phyloP scores from a whole-genome alignment of 2,113 vertebrate genomes.

The Toxotes chatareus region DNA sequence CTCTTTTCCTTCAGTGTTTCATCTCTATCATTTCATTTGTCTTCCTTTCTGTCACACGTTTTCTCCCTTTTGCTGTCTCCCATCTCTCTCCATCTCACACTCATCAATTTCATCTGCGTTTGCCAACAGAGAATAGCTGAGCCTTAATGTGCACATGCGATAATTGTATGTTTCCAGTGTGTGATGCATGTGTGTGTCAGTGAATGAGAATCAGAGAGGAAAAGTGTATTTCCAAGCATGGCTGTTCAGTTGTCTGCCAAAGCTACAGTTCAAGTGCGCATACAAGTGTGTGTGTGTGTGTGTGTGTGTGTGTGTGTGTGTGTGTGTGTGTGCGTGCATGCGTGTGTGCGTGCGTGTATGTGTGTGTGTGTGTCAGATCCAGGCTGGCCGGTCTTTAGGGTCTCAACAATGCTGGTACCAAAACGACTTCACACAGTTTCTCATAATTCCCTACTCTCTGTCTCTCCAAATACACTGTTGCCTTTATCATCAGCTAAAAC shows the following conservation, averaged over 20 bases:
- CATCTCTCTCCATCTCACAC: not conserved
- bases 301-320: conserved; percentile 9
- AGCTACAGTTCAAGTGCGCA: not conserved
- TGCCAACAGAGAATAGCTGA: conserved; percentile 8
- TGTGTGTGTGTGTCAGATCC: conserved; percentile 10
- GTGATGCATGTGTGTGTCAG: conserved; percentile 9
- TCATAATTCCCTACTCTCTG: conserved; percentile 71
- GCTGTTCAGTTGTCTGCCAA: conserved; percentile 8
- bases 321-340: not conserved
- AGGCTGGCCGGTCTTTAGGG: conserved; percentile 5
- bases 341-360: not conserved
- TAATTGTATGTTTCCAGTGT: conserved; percentile 28
- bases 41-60: not conserved
- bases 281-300: conserved; percentile 14
- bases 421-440: conserved; percentile 52
- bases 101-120: not conserved
- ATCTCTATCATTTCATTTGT: not conserved
- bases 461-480: conserved; percentile 78
- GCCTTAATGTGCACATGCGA: not conserved
- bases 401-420: conserved; percentile 44
- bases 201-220: conserved; percentile 19
- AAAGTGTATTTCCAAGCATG: conserved; percentile 1
- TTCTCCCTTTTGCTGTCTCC: not conserved
- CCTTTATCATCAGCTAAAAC: conserved; percentile 82
- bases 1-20: not conserved